Percentiles rank a stretch among this genome's conserved stretches.
Evolutionary conservation across 2,113 vertebrate genomes (phyloP).

Genomic region (Pycnonotus jocosus): DNA sequence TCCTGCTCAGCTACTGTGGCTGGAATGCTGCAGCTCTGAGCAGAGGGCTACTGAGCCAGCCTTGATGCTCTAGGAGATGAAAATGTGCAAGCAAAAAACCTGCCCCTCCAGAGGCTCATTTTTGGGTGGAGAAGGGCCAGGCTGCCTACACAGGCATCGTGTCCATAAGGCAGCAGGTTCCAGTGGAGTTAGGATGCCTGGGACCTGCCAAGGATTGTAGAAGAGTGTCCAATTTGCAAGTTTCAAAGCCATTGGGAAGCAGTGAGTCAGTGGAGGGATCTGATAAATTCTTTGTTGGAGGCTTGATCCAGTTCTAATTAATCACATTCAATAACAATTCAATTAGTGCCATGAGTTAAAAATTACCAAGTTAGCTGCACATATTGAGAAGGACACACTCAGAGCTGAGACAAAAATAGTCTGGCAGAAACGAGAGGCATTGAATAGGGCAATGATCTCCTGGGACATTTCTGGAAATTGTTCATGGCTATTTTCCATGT

Average conservation of each 20-base stretch:
- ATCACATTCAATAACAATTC: constrained; percentile 53
- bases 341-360: constrained; percentile 51
- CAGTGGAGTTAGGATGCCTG: background rate
- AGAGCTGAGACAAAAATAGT: constrained; percentile 11
- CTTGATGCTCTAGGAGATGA: background rate
- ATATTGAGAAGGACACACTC: background rate
- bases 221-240: background rate
- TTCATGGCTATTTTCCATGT: constrained; percentile 4
- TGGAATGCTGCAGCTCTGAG: background rate
- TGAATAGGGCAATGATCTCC: background rate
- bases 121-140: background rate
- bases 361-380: constrained; percentile 38
- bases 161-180: background rate
- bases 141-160: background rate
- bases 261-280: background rate
- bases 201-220: background rate
- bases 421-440: constrained; percentile 19
- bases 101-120: background rate
- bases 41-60: background rate
- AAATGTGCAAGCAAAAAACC: background rate
- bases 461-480: constrained; percentile 30
- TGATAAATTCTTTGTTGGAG: constrained; percentile 29
- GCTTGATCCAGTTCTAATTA: constrained; percentile 39
- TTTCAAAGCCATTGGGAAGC: background rate
- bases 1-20: background rate